Base-by-base conservation (phyloP, 2,888 invertebrate species). In the Lissocephala sabroskyi region DNA sequence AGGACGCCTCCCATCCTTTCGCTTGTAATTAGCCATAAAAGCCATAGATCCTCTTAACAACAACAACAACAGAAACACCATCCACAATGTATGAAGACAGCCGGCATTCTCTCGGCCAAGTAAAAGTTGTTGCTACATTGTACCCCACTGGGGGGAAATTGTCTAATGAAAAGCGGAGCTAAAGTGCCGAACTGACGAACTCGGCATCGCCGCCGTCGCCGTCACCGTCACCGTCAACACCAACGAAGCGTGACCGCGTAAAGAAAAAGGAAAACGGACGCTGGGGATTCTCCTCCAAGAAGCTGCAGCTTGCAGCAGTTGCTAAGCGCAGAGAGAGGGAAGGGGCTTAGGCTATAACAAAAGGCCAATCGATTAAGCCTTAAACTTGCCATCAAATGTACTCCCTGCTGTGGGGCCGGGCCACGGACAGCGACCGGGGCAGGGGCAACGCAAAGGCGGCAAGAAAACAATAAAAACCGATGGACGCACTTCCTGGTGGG, bases 291-390 rank as follows among this genome's bases (percentile, higher is more conserved):
- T 23, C n/a, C n/a, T n/a, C 4, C 7, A 23, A 23, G 23, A 7
- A 7, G 23, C 23, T 23, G 23, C 7, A 23, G 23, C 23, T 23
- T 23, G 23, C 23, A 23, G 23, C 7, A 23, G 4, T 23, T n/a
- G n/a, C n/a, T n/a, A n/a, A n/a, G n/a, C 9, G 40, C 32, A 9
- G 29, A 19, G 13, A 26, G 13, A 17, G 19, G 7, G 11, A 35
- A 29, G 37, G 39, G 9, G 23, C 7, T 3, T 46, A 41, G 41
- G 26, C 35, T 48, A 51, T 47, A 52, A 57, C 50, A 60, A 60
- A 66, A 64, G 61, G 55, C 76, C 62, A n/a, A 70, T 68, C 74
- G 68, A 70, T 70, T 76, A 70, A 76, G 68, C 59, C 56, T 59
- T 59, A 63, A 62, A 56, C 18, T 37, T 59, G 47, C 64, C 47